Evolutionary conservation across 2,888 invertebrate species (phyloP).

Genomic region (Nowickia ferox): DNA sequence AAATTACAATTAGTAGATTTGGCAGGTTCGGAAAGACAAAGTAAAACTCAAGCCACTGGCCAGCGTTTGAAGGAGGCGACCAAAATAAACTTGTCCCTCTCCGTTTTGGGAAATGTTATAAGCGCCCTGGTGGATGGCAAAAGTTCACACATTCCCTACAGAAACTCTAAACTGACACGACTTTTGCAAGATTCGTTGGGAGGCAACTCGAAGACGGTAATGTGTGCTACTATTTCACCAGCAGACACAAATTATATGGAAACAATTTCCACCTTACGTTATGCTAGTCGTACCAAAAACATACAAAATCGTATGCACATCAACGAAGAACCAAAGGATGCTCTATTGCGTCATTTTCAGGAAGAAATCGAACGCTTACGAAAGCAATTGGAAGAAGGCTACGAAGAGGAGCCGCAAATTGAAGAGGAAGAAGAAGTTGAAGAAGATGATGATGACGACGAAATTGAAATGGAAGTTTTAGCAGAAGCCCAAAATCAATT

Average conservation of each 20-base stretch:
- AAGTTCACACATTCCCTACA: conserved; percentile 98
- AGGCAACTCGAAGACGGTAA: conserved; percentile 97
- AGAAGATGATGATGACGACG: conserved; percentile 84
- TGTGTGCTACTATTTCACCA: conserved; percentile 99
- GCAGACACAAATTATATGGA: conserved; percentile 98
- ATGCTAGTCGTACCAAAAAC: conserved; percentile 98
- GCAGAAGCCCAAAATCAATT: conserved; percentile 84
- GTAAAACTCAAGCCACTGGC: conserved; percentile 97
- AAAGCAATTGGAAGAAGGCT: conserved; percentile 90
- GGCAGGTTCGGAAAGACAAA: conserved; percentile 98
- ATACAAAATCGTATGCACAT: conserved; percentile 98
- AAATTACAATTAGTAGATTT: conserved; percentile 98
- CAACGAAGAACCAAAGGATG: conserved; percentile 99
- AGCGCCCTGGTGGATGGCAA: conserved; percentile 99
- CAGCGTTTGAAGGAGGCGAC: conserved; percentile 97
- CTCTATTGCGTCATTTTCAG: conserved; percentile 96
- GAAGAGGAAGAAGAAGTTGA: conserved; percentile 81
- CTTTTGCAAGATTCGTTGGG: conserved; percentile 98
- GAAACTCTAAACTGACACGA: conserved; percentile 98
- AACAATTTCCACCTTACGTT: conserved; percentile 97
- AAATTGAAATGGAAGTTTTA: conserved; percentile 84
- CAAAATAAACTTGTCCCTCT: conserved; percentile 98
- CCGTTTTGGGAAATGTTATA: conserved; percentile 98
- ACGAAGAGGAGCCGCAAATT: conserved; percentile 81
- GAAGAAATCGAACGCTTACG: conserved; percentile 96